A percentile compares a stretch with the other conserved stretches of the same genome.
Evolutionary conservation across 2,888 invertebrate genomes (phyloP).

Genomic region (Eupithecia dodoneata): DNA sequence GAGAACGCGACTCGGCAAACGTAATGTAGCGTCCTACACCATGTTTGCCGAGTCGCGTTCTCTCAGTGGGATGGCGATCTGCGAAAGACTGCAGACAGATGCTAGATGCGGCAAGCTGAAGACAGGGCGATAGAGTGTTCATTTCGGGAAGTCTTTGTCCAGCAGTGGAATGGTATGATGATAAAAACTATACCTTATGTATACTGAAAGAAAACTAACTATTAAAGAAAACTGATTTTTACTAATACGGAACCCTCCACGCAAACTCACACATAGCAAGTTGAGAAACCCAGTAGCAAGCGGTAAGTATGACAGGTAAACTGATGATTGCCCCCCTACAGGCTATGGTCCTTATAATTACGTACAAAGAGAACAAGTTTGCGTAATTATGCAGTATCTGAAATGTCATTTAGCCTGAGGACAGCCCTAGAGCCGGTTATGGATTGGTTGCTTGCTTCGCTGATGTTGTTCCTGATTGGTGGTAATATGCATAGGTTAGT

Average conservation of each 20-base stretch:
- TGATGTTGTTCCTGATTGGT: constrained; percentile 42
- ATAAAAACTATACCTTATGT: too few relatives aligned
- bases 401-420: constrained; percentile 57
- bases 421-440: constrained; percentile 43
- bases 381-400: constrained; percentile 46
- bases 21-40: too few relatives aligned
- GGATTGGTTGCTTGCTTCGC: constrained; percentile 47
- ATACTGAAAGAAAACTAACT: not conserved
- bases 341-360: constrained; percentile 56
- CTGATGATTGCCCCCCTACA: constrained; percentile 57
- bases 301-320: constrained; percentile 52
- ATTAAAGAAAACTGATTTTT: not conserved
- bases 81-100: too few relatives aligned
- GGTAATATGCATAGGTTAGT: constrained; percentile 37
- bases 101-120: too few relatives aligned
- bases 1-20: too few relatives aligned
- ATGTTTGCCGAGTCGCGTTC: too few relatives aligned
- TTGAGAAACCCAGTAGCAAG: constrained; percentile 53
- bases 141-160: too few relatives aligned
- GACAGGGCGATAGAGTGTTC: too few relatives aligned
- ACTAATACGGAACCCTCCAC: constrained; percentile 18
- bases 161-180: too few relatives aligned
- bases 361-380: constrained; percentile 51
- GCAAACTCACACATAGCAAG: constrained; percentile 6
- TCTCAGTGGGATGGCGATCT: too few relatives aligned